Conservation (phyloP, 2,113 vertebrate genomes). For the Peromyscus polionotus region DNA sequence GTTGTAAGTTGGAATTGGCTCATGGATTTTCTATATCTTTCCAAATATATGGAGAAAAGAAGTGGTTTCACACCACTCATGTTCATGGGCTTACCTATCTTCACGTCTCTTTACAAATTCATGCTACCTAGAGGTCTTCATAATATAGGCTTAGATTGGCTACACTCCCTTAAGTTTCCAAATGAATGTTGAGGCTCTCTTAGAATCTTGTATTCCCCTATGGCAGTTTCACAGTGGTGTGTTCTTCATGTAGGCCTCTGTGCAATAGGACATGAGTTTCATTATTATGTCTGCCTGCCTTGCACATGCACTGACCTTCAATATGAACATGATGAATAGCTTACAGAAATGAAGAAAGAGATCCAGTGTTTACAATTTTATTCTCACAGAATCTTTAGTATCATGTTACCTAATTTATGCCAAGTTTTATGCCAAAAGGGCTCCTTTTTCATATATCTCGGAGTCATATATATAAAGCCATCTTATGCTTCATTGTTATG, state of each 20-base stretch:
- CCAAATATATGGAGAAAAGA: not conserved
- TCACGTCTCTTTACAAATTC: not conserved
- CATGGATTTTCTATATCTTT: not conserved
- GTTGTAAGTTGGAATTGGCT: not conserved
- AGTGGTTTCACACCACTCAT: not conserved
- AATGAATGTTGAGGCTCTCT: not conserved
- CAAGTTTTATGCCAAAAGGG: not conserved
- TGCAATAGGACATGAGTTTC: not conserved
- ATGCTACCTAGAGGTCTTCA: not conserved
- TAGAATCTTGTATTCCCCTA: not conserved
- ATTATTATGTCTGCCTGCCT: not conserved
- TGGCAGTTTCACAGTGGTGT: not conserved
- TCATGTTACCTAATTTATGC: not conserved
- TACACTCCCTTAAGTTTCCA: not conserved
- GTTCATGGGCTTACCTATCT: not conserved
- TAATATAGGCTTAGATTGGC: not conserved
- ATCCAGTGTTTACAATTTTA: not conserved
- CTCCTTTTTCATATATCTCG: not conserved
- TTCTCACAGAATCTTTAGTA: not conserved
- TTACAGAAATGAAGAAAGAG: not conserved
- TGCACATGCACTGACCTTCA: not conserved
- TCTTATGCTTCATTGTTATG: not conserved
- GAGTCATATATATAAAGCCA: not conserved
- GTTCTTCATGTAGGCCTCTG: not conserved
- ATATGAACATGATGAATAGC: not conserved